Conservation (phyloP, 2,113 vertebrate genomes). For the Pelecanoides urinatrix region DNA sequence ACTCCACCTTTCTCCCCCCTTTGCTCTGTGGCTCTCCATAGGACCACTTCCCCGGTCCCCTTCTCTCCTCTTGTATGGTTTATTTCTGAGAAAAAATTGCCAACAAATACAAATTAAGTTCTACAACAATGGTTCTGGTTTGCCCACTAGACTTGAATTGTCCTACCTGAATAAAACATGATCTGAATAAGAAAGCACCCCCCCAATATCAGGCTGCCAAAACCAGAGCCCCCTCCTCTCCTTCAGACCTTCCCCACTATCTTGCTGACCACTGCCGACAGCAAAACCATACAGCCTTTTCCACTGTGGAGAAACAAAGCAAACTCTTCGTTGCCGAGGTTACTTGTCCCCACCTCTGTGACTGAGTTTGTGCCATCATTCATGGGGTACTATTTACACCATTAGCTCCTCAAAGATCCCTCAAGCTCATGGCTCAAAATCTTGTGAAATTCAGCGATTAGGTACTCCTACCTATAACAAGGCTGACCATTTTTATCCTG, state of each 20-base stretch:
- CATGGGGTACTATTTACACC: not conserved
- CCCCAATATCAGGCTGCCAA: not conserved
- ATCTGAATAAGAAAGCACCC: not conserved
- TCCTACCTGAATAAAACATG: not conserved
- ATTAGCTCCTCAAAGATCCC: not conserved
- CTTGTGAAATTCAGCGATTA: not conserved
- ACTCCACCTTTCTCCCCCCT: rapidly evolving
- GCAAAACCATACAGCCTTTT: not conserved
- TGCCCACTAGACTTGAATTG: not conserved
- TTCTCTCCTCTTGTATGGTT: not conserved
- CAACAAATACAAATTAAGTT: not conserved
- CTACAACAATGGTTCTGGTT: not conserved
- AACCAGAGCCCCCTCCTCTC: not conserved
- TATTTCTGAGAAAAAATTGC: not conserved
- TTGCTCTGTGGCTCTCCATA: not conserved
- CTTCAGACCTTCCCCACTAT: not conserved
- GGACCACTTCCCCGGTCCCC: not conserved
- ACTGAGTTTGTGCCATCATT: not conserved
- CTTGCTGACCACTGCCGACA: not conserved
- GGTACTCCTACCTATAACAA: not conserved
- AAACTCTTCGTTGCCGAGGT: not conserved
- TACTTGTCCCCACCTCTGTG: not conserved
- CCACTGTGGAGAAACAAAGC: not conserved
- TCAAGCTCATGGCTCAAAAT: not conserved
- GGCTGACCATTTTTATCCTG: not conserved